phyloP scores from a whole-genome alignment of 1,140 invertebrate genomes.

The Panagrolaimus sp. region DNA sequence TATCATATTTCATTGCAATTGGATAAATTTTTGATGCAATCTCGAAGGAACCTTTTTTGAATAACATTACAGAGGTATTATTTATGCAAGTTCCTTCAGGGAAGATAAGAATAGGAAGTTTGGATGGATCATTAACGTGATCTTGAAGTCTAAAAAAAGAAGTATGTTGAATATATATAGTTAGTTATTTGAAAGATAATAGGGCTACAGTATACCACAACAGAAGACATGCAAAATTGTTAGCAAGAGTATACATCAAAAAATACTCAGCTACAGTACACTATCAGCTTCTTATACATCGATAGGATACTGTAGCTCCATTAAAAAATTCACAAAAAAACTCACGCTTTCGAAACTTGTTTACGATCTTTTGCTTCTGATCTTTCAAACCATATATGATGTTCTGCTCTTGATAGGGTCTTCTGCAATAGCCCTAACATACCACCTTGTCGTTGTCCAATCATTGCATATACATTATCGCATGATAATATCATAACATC shows the following conservation, averaged over 20 bases:
- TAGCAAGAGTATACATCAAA: too few species aligned
- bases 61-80: constrained; percentile 98
- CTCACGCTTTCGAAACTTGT: not conserved
- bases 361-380: constrained; percentile 86
- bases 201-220: too few species aligned
- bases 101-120: constrained; percentile 96
- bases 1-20: constrained; percentile 75
- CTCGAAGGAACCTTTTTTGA: constrained; percentile 98
- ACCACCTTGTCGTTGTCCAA: constrained; percentile 90
- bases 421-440: constrained; percentile 86
- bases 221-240: too few species aligned
- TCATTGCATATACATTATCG: constrained; percentile 92
- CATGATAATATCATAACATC: constrained; percentile 92
- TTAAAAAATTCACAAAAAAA: too few species aligned
- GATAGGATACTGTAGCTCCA: too few species aligned
- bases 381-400: constrained; percentile 97
- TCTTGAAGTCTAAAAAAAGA: constrained; percentile 19
- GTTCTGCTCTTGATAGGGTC: constrained; percentile 78
- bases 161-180: constrained; percentile 9
- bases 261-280: too few species aligned
- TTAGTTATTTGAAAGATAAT: too few species aligned
- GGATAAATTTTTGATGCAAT: constrained; percentile 62
- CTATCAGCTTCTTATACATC: too few species aligned
- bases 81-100: constrained; percentile 98
- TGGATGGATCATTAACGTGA: constrained; percentile 84